These are phyloP conservation scores for Hexactinellida sp. DNA, from an alignment of 37 sponge, comb jelly and placozoan genomes.

Conservation along the genomic window DNA sequence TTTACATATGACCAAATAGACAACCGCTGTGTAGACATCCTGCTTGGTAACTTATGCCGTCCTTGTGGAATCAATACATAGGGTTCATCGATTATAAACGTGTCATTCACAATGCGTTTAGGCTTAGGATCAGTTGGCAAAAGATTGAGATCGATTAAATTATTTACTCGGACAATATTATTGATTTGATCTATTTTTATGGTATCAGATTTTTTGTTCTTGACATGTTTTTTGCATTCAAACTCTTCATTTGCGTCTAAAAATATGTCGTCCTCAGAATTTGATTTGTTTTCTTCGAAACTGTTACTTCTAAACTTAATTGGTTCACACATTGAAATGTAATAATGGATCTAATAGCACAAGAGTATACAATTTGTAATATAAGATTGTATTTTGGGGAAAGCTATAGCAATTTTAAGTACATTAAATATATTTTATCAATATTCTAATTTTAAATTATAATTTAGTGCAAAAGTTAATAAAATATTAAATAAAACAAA, in stretches of 20 bases:
- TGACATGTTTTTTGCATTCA: not conserved
- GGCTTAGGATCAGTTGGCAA: not conserved
- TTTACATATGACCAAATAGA: constrained; percentile 10
- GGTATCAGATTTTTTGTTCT: not conserved
- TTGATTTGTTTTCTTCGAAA: not conserved
- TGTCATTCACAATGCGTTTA: not conserved
- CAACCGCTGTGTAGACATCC: not conserved
- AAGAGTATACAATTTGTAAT: too few species aligned
- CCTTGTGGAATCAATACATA: not conserved
- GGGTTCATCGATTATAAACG: not conserved
- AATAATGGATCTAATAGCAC: too few species aligned
- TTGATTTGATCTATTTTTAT: not conserved
- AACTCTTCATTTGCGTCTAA: not conserved
- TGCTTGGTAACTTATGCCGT: not conserved
- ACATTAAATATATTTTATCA: too few species aligned
- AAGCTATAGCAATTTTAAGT: too few species aligned
- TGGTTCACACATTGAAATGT: not conserved
- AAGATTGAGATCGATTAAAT: not conserved
- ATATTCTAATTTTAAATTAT: too few species aligned
- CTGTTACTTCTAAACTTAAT: not conserved
- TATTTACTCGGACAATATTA: not conserved
- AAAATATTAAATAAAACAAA: too few species aligned
- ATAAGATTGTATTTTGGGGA: too few species aligned
- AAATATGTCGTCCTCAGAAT: not conserved
- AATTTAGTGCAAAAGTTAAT: too few species aligned